These are phyloP conservation scores for Coendou prehensilis DNA, from an alignment of 2,797 vertebrate genomes.

Conservation along the genomic window DNA sequence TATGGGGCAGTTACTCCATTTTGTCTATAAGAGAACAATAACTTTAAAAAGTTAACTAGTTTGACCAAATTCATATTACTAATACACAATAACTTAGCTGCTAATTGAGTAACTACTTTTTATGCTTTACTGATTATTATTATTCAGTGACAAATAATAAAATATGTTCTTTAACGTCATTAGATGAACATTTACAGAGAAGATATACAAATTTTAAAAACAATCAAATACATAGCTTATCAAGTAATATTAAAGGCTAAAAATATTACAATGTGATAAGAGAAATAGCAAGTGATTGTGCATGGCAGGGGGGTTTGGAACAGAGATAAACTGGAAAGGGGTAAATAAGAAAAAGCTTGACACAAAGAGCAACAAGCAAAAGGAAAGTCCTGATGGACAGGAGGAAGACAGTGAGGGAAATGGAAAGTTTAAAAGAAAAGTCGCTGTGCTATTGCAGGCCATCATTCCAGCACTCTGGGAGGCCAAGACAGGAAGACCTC, in stretches of 20 bases:
- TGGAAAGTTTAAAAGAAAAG: background rate
- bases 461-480: background rate
- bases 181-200: background rate
- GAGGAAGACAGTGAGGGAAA: background rate
- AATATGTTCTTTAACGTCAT: background rate
- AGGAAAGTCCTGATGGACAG: background rate
- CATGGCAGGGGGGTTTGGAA: background rate
- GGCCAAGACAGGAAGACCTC: background rate
- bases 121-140: background rate
- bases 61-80: background rate
- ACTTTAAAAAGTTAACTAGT: background rate
- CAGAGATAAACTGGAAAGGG: background rate
- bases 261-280: background rate
- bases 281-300: background rate
- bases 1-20: background rate
- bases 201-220: background rate
- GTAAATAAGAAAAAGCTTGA: background rate
- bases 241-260: background rate
- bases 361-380: background rate
- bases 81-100: background rate
- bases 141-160: background rate
- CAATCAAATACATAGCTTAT: background rate
- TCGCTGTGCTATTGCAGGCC: too few relatives aligned
- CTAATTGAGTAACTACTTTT: background rate
- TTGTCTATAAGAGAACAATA: background rate